Evolutionary conservation across 2,113 vertebrate species (phyloP).

Genomic region (Rhinogobius similis): DNA sequence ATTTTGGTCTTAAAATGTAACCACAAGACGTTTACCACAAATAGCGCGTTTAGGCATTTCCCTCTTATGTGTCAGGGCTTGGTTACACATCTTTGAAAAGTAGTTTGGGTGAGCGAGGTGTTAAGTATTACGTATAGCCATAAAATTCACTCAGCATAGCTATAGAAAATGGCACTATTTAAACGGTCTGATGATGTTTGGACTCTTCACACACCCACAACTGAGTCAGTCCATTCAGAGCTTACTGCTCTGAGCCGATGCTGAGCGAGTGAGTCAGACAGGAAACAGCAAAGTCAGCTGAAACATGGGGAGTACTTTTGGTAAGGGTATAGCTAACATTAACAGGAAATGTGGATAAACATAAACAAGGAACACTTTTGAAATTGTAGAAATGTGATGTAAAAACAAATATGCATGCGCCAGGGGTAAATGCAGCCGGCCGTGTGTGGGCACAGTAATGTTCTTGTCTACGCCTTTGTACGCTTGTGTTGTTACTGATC

Average conservation of each 20-base stretch:
- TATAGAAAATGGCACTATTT: not conserved
- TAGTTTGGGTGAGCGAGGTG: constrained; percentile 17
- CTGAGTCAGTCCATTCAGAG: constrained; percentile 15
- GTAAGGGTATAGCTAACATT: constrained; percentile 11
- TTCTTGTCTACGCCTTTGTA: no score
- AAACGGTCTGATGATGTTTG: not conserved
- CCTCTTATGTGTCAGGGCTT: constrained; percentile 4
- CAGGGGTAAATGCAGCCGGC: not conserved
- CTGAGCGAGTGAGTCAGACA: constrained; percentile 48
- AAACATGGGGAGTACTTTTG: not conserved
- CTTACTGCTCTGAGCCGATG: constrained; percentile 31
- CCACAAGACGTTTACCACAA: constrained; percentile 30
- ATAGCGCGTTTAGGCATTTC: constrained; percentile 28
- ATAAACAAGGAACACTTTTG: not conserved
- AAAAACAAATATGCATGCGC: not conserved
- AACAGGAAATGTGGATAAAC: constrained; percentile 2
- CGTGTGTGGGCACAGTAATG: not conserved
- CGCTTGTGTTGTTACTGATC: no score
- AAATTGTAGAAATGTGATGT: not conserved
- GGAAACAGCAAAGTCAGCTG: constrained; percentile 49
- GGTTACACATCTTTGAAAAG: constrained; percentile 21
- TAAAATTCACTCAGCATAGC: constrained; percentile 36
- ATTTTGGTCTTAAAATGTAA: constrained; percentile 14
- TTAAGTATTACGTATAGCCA: constrained; percentile 6
- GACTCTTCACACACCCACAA: constrained; percentile 37